A percentile compares a stretch with the other conserved stretches of the same genome.
Evolutionary conservation across 2,113 vertebrate genomes (phyloP).

Genomic region (Varanus komodoensis): DNA sequence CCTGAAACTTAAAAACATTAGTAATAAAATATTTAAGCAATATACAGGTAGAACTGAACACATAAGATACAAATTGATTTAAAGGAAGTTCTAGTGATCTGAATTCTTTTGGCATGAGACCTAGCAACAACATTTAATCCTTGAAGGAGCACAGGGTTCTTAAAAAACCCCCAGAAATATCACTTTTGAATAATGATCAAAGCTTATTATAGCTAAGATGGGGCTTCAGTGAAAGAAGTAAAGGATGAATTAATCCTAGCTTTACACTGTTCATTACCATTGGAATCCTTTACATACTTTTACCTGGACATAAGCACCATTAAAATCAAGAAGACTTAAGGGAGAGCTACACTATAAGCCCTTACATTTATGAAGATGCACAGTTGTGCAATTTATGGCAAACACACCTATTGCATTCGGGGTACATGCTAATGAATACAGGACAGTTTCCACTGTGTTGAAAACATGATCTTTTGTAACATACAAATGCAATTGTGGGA

Average conservation of each 20-base stretch:
- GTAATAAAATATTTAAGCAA: slow-evolving; percentile 44
- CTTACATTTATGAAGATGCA: no score
- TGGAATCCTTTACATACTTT: no score
- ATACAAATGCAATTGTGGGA: no score
- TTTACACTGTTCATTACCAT: background rate
- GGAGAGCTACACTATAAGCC: no score
- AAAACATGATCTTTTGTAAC: no score
- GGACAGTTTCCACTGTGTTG: no score
- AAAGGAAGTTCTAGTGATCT: background rate
- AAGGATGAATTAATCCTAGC: background rate
- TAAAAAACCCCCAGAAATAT: background rate
- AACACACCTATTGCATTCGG: no score
- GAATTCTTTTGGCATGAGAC: background rate
- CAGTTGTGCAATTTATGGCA: no score
- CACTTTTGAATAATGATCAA: background rate
- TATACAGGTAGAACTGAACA: background rate
- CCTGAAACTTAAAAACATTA: slow-evolving; percentile 40
- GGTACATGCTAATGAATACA: no score
- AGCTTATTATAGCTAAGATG: background rate
- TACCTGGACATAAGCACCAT: no score
- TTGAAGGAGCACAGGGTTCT: background rate
- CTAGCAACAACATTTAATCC: background rate
- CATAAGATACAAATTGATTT: background rate
- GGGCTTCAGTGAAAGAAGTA: background rate
- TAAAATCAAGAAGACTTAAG: no score